phyloP scores from a whole-genome alignment of 2,797 vertebrate genomes.

The Glyptemys insculpta region DNA sequence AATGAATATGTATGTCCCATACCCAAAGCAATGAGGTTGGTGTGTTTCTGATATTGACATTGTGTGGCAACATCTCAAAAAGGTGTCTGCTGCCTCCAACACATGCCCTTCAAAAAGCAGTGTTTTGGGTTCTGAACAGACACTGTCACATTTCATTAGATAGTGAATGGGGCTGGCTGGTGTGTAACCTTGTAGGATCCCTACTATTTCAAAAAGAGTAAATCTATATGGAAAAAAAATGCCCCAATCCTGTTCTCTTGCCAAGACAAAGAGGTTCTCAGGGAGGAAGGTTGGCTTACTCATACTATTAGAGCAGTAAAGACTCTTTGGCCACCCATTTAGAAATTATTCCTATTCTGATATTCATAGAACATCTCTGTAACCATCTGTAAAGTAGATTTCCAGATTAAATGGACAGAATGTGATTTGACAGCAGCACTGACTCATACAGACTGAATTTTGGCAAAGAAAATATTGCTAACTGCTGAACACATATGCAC shows the following conservation, averaged over 20 bases:
- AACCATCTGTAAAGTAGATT: constrained; percentile 45
- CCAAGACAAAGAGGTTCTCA: not conserved
- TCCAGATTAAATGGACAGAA: constrained; percentile 23
- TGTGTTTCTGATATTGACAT: constrained; percentile 14
- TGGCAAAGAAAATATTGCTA: constrained; percentile 52
- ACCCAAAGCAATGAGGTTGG: not conserved
- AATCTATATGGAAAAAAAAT: constrained; percentile 35
- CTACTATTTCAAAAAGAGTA: constrained; percentile 9
- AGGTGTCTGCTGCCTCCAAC: not conserved
- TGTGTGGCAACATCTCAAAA: not conserved
- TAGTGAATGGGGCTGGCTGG: not conserved
- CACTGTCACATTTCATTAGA: constrained; percentile 1
- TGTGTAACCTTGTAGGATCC: constrained; percentile 31
- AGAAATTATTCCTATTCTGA: constrained; percentile 34
- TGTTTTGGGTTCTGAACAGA: constrained; percentile 35
- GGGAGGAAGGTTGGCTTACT: not conserved
- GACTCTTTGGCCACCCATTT: not conserved
- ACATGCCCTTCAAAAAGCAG: not conserved
- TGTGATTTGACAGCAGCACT: constrained; percentile 17
- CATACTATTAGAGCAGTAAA: not conserved
- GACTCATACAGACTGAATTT: constrained; percentile 56
- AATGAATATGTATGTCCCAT: constrained; percentile 3
- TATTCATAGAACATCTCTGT: constrained; percentile 39
- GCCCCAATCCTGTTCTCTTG: not conserved
- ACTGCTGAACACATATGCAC: constrained; percentile 45